These are phyloP conservation scores for Phyllopteryx taeniolatus DNA, from an alignment of 2,113 vertebrate species.

Conservation along the genomic window DNA sequence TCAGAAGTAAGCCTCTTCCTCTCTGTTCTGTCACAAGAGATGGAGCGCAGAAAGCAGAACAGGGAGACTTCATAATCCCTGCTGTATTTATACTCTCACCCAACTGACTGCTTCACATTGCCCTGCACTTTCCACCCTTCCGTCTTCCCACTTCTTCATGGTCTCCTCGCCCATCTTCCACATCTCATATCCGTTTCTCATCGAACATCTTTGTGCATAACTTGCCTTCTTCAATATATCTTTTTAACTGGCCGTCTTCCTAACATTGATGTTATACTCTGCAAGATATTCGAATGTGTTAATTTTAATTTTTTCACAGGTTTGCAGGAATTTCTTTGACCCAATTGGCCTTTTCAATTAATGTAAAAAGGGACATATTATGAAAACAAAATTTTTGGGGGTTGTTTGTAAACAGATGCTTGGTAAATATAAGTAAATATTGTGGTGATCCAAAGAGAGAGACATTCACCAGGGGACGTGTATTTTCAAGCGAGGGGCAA, in stretches of 20 bases:
- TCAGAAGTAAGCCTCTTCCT: conserved; percentile 67
- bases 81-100: conserved; percentile 64
- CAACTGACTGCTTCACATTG: conserved; percentile 54
- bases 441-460: too few relatives aligned
- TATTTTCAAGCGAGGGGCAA: too few relatives aligned
- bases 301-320: too few relatives aligned
- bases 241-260: too few relatives aligned
- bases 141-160: conserved; percentile 19
- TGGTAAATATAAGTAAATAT: not conserved
- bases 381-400: not conserved
- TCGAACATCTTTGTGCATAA: too few relatives aligned
- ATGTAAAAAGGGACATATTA: not conserved
- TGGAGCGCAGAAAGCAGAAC: conserved; percentile 67
- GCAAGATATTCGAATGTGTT: too few relatives aligned
- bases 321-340: too few relatives aligned
- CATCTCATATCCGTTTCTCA: not conserved
- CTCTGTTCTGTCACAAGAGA: conserved; percentile 64
- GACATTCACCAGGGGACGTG: too few relatives aligned
- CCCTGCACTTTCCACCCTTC: conserved; percentile 35
- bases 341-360: not conserved
- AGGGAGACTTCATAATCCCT: conserved; percentile 69
- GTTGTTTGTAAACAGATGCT: not conserved
- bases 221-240: too few relatives aligned
- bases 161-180: not conserved
- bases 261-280: too few relatives aligned